Percentiles rank a stretch among this genome's conserved stretches.
Conservation (phyloP, 2,888 invertebrate species). For the Trypoxylon attenuatum region DNA sequence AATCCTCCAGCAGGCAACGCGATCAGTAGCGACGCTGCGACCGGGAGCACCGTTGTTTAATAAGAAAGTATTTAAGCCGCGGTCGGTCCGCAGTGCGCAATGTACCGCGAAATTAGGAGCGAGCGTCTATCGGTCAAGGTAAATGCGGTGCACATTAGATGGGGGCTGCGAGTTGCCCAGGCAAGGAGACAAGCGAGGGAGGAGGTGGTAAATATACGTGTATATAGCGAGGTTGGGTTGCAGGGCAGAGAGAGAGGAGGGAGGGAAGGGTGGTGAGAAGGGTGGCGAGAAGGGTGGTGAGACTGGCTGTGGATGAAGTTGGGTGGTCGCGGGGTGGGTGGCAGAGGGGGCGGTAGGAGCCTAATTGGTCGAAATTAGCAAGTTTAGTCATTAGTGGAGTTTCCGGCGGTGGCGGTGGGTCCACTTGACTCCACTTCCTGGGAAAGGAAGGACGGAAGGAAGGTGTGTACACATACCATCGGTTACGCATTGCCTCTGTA, state of each 20-base stretch:
- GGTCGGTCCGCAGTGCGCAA: constrained; percentile 52
- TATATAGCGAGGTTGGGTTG: neutral
- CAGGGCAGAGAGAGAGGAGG: neutral
- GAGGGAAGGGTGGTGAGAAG: constrained; percentile 4
- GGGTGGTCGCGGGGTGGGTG: constrained; percentile 18
- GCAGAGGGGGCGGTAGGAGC: constrained; percentile 49
- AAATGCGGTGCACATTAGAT: constrained; percentile 70
- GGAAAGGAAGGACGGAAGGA: constrained; percentile 64
- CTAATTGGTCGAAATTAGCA: constrained; percentile 75
- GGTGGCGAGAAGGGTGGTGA: constrained; percentile 4
- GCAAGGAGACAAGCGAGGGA: too few species aligned
- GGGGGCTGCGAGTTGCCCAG: constrained; percentile 45
- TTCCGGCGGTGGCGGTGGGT: constrained; percentile 68
- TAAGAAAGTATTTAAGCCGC: constrained; percentile 49
- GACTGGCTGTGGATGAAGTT: neutral
- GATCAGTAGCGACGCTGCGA: neutral
- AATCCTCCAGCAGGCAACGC: too few species aligned
- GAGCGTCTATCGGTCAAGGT: constrained; percentile 69
- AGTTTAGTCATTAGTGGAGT: constrained; percentile 75
- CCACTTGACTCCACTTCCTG: constrained; percentile 70
- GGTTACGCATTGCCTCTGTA: constrained; percentile 41
- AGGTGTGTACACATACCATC: constrained; percentile 54
- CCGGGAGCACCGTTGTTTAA: constrained; percentile 21
- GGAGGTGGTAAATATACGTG: too few species aligned
- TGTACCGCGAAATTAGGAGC: constrained; percentile 57